Conservation (phyloP, 1,140 invertebrate genomes). For the Lordiphosa clarofinis region DNA sequence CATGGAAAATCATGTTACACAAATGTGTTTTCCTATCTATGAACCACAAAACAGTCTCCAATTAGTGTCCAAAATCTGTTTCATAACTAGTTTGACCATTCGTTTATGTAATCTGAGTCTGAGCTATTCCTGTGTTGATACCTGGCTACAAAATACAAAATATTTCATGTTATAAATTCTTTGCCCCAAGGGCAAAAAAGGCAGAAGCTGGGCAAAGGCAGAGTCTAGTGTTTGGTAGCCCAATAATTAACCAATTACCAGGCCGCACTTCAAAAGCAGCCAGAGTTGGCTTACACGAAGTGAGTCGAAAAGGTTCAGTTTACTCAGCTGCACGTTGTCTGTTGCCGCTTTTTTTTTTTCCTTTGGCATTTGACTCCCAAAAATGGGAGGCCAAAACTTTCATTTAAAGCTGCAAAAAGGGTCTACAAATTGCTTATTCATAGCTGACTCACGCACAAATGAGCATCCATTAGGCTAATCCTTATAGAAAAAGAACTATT, state of each 20-base stretch:
- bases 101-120: constrained; percentile 14
- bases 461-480: constrained; percentile 40
- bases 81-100: constrained; percentile 13
- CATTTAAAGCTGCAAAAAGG: constrained; percentile 13
- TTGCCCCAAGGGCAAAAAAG: constrained; percentile 6
- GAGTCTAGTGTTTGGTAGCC: constrained; percentile 27
- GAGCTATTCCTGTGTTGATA: background rate
- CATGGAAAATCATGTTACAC: too few species aligned
- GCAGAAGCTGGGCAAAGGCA: constrained; percentile 9
- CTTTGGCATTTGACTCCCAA: constrained; percentile 23
- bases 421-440: constrained; percentile 45
- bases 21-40: too few species aligned
- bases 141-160: background rate
- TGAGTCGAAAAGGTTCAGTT: background rate
- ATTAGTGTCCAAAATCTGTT: constrained; percentile 11
- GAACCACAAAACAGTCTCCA: background rate
- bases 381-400: constrained; percentile 31
- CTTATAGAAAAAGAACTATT: background rate
- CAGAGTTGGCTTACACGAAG: constrained; percentile 21
- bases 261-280: constrained; percentile 47
- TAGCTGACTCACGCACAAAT: constrained; percentile 49
- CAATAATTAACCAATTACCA: constrained; percentile 58
- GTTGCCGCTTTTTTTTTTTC: constrained; percentile 9
- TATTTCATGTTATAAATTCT: constrained; percentile 14
- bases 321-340: constrained; percentile 14